A percentile compares a stretch with the other conserved stretches of the same genome.
Conservation (phyloP, 1,140 invertebrate species). For the Acromyrmex echinatior region DNA sequence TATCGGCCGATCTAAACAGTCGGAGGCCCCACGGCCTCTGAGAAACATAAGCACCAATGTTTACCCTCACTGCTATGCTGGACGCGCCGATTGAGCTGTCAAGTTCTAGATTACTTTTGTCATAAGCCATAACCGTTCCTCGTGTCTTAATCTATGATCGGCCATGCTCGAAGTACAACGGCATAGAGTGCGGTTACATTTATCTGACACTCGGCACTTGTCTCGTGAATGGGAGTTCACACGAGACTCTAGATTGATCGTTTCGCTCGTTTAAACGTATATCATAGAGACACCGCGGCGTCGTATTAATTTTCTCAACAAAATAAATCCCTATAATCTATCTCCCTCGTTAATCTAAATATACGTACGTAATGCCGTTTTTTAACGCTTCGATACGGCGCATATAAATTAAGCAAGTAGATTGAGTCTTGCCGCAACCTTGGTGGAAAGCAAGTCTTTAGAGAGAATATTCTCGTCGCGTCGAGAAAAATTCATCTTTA, state of each 20-base stretch:
- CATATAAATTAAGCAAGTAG: constrained; percentile 33
- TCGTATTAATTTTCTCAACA: constrained; percentile 53
- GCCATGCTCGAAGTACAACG: constrained; percentile 34
- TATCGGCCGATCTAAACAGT: constrained; percentile 63
- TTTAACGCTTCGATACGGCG: constrained; percentile 26
- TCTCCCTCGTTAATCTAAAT: constrained; percentile 50
- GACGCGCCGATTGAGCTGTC: constrained; percentile 76
- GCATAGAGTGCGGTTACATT: neutral
- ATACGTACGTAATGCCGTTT: constrained; percentile 7
- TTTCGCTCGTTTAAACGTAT: neutral
- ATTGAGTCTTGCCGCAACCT: neutral
- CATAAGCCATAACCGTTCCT: constrained; percentile 75
- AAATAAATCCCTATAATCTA: constrained; percentile 33
- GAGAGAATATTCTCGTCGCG: neutral
- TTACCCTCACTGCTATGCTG: constrained; percentile 53
- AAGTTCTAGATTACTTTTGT: constrained; percentile 78
- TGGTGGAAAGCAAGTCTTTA: constrained; percentile 10
- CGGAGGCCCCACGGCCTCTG: constrained; percentile 13
- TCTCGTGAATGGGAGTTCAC: constrained; percentile 47
- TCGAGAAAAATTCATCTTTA: neutral
- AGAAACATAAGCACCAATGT: constrained; percentile 60
- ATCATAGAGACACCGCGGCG: constrained; percentile 5
- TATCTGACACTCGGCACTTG: constrained; percentile 57
- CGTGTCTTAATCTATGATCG: constrained; percentile 73
- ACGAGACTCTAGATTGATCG: constrained; percentile 57